Base-by-base conservation (phyloP, 1,140 invertebrate genomes). In the Drosophila albomicans region DNA sequence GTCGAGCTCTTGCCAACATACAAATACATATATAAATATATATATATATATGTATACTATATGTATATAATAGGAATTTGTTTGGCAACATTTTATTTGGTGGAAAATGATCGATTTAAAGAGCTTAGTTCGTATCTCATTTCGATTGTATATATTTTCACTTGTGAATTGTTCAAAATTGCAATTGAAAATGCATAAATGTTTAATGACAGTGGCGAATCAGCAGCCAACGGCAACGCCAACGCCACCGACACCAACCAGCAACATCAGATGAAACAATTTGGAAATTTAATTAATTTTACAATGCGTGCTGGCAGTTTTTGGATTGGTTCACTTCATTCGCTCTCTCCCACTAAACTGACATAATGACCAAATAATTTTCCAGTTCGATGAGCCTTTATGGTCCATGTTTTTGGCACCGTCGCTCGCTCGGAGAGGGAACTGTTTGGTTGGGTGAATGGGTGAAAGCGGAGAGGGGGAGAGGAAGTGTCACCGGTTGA, bases 311-410 rank as follows among this genome's bases (percentile, higher is more conserved):
- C 61, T 57, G 66, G 54, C 56, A 51, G 38, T 63, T 78, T 72
- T 78, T 52, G 45, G 56, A 45, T 49, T 66, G 62, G 68, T 57
- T 71, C 62, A 57, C 68, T 46, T 63, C 32, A 61, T 59, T 54
- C 66, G 30, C 20, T 41, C 66, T 16, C 20, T 41, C 11, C 77
- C 75, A 54, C 85, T 82, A 81, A 88, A 84, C 88, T 89, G 84
- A 88, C 85, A 89, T 88, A 89, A 88, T 88, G 84, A 84, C 84
- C 84, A 88, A 89, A 89, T 81, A 88, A 88, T 88, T 88, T 88
- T 88, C 84, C 85, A 88, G 80, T 84, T 89, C 74, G 75, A 71
- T 89, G 85, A 71, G 61, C 58, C 67, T 66, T 78, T 73, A 73
- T 74, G 54, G 45, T 45, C 35, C 51, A 57, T 30, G 5, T 56